Base-by-base conservation (phyloP, 1,140 invertebrate genomes). In the Cephus cinctus region DNA sequence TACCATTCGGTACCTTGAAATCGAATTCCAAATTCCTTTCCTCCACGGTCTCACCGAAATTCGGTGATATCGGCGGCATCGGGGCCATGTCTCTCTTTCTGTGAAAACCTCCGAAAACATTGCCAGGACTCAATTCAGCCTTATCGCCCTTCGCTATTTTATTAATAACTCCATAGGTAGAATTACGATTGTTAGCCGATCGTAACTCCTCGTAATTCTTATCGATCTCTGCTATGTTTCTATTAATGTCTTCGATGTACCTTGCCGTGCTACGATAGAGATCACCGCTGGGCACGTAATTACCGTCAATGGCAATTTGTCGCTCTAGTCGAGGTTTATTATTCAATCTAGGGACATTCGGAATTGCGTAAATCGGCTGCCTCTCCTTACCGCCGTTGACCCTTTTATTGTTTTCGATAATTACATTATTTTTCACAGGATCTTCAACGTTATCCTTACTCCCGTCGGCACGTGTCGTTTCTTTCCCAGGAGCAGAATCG, bases 171-270 rank as follows among this genome's bases (percentile, higher is more conserved):
- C 67, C 67, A 18, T 71, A 71, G 1, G 54, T 55, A 1, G 62
- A 47, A 16, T 46, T 36, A 2, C 35, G 30, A 22, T 57, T 57
- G 6, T 41, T 42, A 5, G 40, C 53, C 2, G 54, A 44, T 4
- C 59, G 50, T 14, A 68, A 41, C 21, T 67, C 63, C 27, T 69
- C 70, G 51, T 69, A 69, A 20, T 61, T 74, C 19, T 71, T 67
- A 19, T 75, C 70, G 30, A 75, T 72, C 34, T 71, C 70, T 0
- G 71, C 71, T 4, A 75, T 61, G 45, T 75, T 75, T 2, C 56
- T 52, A 38, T 75, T 75, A n/a, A 73, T 71, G 27, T 73, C 70
- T 30, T 73, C 71, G 44, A 75, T 73, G 46, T 73, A 73, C 32
- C 56, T 59, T 0, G 60, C 62, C 2, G 69, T 71, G 21, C 65